Evolutionary conservation across 2,888 invertebrate genomes (phyloP).

Genomic region (Eupithecia pulchellata): DNA sequence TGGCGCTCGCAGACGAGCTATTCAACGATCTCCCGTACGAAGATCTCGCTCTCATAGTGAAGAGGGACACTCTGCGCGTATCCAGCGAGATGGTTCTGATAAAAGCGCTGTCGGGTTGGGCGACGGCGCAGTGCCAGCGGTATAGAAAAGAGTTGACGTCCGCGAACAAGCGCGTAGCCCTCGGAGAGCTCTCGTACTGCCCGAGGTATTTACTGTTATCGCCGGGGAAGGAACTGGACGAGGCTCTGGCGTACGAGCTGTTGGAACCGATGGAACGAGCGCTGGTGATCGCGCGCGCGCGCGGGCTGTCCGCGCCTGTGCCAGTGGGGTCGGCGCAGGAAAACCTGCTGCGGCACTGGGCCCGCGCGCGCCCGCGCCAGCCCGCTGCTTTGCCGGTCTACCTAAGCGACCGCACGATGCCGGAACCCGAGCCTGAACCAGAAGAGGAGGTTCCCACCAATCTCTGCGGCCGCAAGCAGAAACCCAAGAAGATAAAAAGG

Average conservation of each 20-base stretch:
- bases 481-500: conserved; percentile 65
- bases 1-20: conserved; percentile 70
- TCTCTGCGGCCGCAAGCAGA: conserved; percentile 68
- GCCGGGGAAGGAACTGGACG: conserved; percentile 85
- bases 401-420: conserved; percentile 74
- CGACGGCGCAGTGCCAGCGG: conserved; percentile 76
- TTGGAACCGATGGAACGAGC: conserved; percentile 79
- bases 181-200: conserved; percentile 85
- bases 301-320: conserved; percentile 73
- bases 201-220: conserved; percentile 89
- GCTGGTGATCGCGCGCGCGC: conserved; percentile 74
- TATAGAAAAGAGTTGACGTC: conserved; percentile 75
- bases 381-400: conserved; percentile 77
- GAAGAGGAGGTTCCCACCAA: conserved; percentile 57
- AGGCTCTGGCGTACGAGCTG: conserved; percentile 85
- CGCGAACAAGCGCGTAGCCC: conserved; percentile 75
- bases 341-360: conserved; percentile 75
- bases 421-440: conserved; percentile 66
- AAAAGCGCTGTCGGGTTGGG: conserved; percentile 86
- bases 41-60: conserved; percentile 87
- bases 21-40: conserved; percentile 86
- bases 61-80: conserved; percentile 88
- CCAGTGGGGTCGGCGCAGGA: conserved; percentile 80
- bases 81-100: conserved; percentile 87
- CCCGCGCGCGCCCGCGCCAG: conserved; percentile 70